Evolutionary conservation across 2,113 vertebrate genomes (phyloP).

Genomic region (Siniperca knerii): DNA sequence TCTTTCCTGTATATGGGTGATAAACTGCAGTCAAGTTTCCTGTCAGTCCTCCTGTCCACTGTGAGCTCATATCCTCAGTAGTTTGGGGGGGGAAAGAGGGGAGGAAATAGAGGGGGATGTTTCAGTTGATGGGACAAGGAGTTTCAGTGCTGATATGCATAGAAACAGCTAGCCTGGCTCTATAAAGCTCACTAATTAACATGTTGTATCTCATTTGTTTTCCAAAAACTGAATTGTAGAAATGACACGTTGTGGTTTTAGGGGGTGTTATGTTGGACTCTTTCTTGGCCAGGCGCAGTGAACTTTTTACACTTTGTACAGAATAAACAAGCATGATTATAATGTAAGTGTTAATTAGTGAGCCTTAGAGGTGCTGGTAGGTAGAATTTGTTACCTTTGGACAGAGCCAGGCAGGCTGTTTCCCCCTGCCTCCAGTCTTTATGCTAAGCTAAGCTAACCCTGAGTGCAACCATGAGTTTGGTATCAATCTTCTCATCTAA

Average conservation of each 20-base stretch:
- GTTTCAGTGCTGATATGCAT: slow-evolving; percentile 4
- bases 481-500: not conserved
- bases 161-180: too few relatives aligned
- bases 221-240: too few relatives aligned
- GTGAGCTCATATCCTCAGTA: slow-evolving; percentile 61
- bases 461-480: not conserved
- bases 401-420: not conserved
- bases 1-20: slow-evolving; percentile 60
- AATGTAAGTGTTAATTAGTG: not conserved
- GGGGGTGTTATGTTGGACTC: too few relatives aligned
- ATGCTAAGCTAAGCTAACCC: not conserved
- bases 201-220: too few relatives aligned
- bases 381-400: not conserved
- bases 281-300: too few relatives aligned
- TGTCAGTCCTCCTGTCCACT: slow-evolving; percentile 55
- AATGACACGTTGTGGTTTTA: too few relatives aligned
- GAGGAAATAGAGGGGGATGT: not conserved
- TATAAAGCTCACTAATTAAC: too few relatives aligned
- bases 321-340: not conserved
- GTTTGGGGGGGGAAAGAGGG: slow-evolving; percentile 30
- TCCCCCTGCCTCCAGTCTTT: not conserved
- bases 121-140: slow-evolving; percentile 4
- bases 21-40: slow-evolving; percentile 59
- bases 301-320: not conserved
- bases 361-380: not conserved